Evolutionary conservation across 2,113 vertebrate genomes (phyloP), one percentile per base, ranked within the genome.

Genomic region (Panthera uncia): DNA sequence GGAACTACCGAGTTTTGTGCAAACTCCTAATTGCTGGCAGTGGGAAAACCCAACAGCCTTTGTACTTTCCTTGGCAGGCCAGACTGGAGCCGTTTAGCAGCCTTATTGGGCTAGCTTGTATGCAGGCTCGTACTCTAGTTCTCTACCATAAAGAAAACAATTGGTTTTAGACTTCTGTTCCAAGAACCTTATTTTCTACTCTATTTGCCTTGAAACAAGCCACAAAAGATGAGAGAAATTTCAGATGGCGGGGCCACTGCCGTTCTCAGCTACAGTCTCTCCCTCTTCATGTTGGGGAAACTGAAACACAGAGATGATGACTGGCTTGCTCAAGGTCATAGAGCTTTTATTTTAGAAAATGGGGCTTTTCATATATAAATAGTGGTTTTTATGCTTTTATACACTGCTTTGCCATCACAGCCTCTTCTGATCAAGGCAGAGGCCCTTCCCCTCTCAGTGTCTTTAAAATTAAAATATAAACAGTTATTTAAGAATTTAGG

Each of bases 111-210:
- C 9, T 48, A 14, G 15, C 92, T 80, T 89, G n/a, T 50, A 88
- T 61, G 94, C 69, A 90, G 65, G 4, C 25, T 33, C 36, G 48
- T 25, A n/a, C 41, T 81, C 85, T 80, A 27, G 52, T 91, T 91
- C 41, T 88, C 84, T 50, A 48, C 36, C 93, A 63, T 74, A 45
- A 81, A 92, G 57, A 74, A 92, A 95, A 94, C 89, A 15, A 83
- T 10, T 74, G 69, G 76, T 48, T 92, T 95, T 80, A 71, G 38
- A 68, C 31, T 88, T 95, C 84, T 95, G 50, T 89, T 88, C 48
- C 84, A 95, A 92, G 65, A 97, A 92, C 13, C 27, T 66, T 94
- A 94, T 92, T 97, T 92, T 80, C 63, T 83, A 86, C 81, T 85
- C 91, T 92, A 23, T 89, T 97, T 94, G 45, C 29, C 66, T 96